Base-by-base conservation (phyloP, 2,113 vertebrate genomes). In the Steatornis caripensis region DNA sequence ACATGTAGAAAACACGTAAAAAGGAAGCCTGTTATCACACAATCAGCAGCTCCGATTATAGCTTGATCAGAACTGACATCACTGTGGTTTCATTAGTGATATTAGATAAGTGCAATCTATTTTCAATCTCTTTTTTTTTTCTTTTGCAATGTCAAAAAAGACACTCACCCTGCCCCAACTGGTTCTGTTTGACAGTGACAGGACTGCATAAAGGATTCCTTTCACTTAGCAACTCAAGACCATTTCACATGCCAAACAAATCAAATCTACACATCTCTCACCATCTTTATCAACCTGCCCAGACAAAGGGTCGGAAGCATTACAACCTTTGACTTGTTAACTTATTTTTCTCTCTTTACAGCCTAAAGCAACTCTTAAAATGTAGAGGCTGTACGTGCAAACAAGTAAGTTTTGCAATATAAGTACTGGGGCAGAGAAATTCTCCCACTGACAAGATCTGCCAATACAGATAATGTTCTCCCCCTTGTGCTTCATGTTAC, bases 51-150 rank as follows among this genome's bases (percentile, higher is more conserved):
- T 98, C 96, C 41, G 65, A 98, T 96, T 97, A 95, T 91, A 97
- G 97, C 95, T 77, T 98, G 98, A 98, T 97, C 98, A 98, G 98
- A 98, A 98, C 90, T 98, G 98, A 98, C 98, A 98, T 98, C 98
- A 98, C 36, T 78, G 98, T 93, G 98, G 98, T 98, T 98, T 98
- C 98, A 98, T 98, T 98, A 98, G 96, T 45, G 91, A 97, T 98
- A 97, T 98, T 97, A 96, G 95, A 98, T 94, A 86, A 96, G 93
- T 76, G 80, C 89, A 95, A 96, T 90, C 95, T 96, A 95, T 97
- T 98, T 97, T 98, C 93, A 96, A 95, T 95, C 91, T 64, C 61
- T 76, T 60, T 89, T 81, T 83, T 68, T 72, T 88, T 89, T 58
- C n/a, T 95, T 95, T 96, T 94, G 85, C 80, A 87, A 57, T 87